A percentile compares a stretch with the other conserved stretches of the same genome.
Conservation (phyloP, 2,113 vertebrate species). For the Onychorhynchus coronatus region DNA sequence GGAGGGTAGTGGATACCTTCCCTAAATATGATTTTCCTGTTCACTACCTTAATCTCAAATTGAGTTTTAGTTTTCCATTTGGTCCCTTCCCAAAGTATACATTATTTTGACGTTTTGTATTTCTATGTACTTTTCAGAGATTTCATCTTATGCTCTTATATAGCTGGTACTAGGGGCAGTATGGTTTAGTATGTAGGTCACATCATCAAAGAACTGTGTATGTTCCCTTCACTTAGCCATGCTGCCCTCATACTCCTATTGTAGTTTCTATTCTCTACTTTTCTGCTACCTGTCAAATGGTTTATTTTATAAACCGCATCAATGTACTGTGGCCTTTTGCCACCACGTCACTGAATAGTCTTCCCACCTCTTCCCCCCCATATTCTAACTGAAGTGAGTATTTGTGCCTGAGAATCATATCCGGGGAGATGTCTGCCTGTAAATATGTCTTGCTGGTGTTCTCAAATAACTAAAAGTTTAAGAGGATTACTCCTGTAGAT, state of each 20-base stretch:
- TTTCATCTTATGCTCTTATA: neutral
- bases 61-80: neutral
- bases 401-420: neutral
- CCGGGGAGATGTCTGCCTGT: neutral
- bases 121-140: neutral
- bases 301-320: neutral
- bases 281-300: neutral
- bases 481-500: neutral
- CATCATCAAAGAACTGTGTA: neutral
- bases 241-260: neutral
- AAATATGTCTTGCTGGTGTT: neutral
- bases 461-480: neutral
- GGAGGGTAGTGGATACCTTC: neutral
- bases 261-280: constrained; percentile 2
- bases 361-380: neutral
- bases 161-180: neutral
- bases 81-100: neutral
- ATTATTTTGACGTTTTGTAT: neutral
- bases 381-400: neutral
- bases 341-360: neutral
- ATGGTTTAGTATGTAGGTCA: neutral
- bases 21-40: neutral
- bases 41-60: neutral
- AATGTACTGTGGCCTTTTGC: neutral
- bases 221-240: neutral